phyloP scores from a whole-genome alignment of 2,888 invertebrate genomes.

The Drosophila mettleri region DNA sequence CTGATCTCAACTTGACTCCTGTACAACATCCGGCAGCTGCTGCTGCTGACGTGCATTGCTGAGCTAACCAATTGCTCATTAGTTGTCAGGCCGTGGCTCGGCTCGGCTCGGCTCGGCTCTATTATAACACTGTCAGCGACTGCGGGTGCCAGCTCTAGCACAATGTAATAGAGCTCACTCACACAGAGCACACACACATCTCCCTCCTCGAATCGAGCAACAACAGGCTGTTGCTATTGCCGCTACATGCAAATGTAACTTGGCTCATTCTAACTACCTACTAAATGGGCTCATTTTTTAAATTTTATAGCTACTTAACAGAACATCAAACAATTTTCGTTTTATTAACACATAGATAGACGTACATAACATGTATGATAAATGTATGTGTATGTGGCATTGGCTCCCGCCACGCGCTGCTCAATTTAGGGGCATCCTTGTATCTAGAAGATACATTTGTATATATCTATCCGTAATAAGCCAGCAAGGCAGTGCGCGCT shows the following conservation, averaged over 20 bases:
- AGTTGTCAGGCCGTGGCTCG: conserved; percentile 30
- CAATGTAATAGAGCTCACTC: conserved; percentile 34
- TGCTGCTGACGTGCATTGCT: conserved; percentile 35
- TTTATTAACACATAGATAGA: conserved; percentile 65
- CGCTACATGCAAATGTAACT: conserved; percentile 67
- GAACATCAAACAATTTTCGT: conserved; percentile 79
- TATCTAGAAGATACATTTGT: conserved; percentile 65
- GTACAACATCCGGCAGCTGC: conserved; percentile 37
- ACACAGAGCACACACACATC: too few relatives aligned
- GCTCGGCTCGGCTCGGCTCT: too few relatives aligned
- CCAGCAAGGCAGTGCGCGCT: conserved; percentile 30
- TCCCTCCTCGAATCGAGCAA: conserved; percentile 19
- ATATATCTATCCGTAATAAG: conserved; percentile 62
- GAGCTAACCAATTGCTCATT: conserved; percentile 69
- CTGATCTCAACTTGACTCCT: conserved; percentile 23
- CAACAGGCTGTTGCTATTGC: conserved; percentile 54
- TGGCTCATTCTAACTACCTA: conserved; percentile 66
- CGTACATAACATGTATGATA: conserved; percentile 8
- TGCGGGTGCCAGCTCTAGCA: conserved; percentile 32
- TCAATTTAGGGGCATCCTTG: conserved; percentile 53
- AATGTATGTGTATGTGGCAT: conserved; percentile 6
- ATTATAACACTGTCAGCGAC: conserved; percentile 62
- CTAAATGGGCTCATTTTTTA: conserved; percentile 76
- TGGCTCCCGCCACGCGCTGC: conserved; percentile 57
- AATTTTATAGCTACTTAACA: conserved; percentile 79